A percentile compares a stretch with the other conserved stretches of the same genome.
phyloP scores from a whole-genome alignment of 2,888 invertebrate species.

The Eristalis tenax region DNA sequence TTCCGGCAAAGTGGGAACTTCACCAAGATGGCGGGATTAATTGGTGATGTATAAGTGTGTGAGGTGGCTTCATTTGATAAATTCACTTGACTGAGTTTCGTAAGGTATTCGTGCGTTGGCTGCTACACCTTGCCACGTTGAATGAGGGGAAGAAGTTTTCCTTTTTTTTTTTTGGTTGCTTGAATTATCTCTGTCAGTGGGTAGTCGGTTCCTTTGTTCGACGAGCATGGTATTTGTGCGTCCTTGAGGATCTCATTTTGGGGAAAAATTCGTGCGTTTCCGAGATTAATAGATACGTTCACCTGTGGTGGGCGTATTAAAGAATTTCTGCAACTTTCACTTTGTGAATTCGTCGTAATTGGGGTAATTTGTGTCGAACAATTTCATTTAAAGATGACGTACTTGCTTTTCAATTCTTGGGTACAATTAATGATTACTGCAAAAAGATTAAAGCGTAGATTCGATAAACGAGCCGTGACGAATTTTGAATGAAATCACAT shows the following conservation, averaged over 20 bases:
- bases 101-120: constrained; percentile 8
- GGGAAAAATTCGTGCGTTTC: constrained; percentile 29
- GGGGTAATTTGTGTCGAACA: constrained; percentile 44
- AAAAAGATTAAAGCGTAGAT: neutral
- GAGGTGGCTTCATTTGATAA: constrained; percentile 32
- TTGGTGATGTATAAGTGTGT: constrained; percentile 25
- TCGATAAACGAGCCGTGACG: neutral
- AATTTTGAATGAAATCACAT: no score
- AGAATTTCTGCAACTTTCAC: constrained; percentile 24
- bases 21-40: constrained; percentile 13
- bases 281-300: constrained; percentile 28
- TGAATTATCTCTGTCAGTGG: neutral
- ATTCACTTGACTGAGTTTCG: constrained; percentile 17
- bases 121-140: neutral
- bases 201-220: neutral
- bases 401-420: neutral
- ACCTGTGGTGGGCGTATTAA: constrained; percentile 15
- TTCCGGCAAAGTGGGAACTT: constrained; percentile 2
- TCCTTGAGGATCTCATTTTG: constrained; percentile 29
- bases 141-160: neutral
- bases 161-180: neutral
- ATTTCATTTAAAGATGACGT: neutral
- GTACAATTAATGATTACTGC: neutral
- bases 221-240: neutral
- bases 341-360: constrained; percentile 61